Evolutionary conservation across 2,797 vertebrate species (phyloP).

Genomic region (Labroides dimidiatus): DNA sequence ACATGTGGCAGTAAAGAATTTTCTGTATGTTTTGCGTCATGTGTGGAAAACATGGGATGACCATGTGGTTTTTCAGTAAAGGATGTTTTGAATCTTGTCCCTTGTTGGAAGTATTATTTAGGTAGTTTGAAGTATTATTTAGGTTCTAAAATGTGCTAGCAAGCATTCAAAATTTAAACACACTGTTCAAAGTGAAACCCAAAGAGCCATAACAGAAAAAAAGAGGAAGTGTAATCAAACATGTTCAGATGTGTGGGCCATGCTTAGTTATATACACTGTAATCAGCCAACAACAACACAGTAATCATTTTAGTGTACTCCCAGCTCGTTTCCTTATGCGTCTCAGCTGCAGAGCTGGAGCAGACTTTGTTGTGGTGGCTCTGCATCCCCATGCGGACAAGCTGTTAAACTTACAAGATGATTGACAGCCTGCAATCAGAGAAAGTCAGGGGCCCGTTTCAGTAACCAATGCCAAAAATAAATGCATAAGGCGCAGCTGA

Average conservation of each 20-base stretch:
- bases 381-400: constrained; percentile 35
- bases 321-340: constrained; percentile 34
- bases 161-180: neutral
- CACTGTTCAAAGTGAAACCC: constrained; percentile 1
- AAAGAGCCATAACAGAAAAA: constrained; percentile 11
- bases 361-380: constrained; percentile 60
- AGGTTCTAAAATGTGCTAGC: neutral
- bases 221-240: constrained; percentile 37
- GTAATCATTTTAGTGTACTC: constrained; percentile 52
- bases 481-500: constrained; percentile 34
- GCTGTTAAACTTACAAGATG: constrained; percentile 36
- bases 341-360: constrained; percentile 39
- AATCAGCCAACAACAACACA: constrained; percentile 55
- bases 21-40: neutral
- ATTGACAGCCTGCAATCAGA: constrained; percentile 73
- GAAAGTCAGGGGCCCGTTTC: constrained; percentile 26
- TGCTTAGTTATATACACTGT: constrained; percentile 37
- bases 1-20: neutral
- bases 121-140: constrained; percentile 4
- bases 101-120: neutral
- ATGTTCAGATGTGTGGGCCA: constrained; percentile 29
- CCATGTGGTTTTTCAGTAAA: neutral
- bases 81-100: neutral
- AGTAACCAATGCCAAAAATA: constrained; percentile 56
- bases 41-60: neutral